phyloP scores from a whole-genome alignment of 2,113 vertebrate species.

The Peromyscus leucopus region DNA sequence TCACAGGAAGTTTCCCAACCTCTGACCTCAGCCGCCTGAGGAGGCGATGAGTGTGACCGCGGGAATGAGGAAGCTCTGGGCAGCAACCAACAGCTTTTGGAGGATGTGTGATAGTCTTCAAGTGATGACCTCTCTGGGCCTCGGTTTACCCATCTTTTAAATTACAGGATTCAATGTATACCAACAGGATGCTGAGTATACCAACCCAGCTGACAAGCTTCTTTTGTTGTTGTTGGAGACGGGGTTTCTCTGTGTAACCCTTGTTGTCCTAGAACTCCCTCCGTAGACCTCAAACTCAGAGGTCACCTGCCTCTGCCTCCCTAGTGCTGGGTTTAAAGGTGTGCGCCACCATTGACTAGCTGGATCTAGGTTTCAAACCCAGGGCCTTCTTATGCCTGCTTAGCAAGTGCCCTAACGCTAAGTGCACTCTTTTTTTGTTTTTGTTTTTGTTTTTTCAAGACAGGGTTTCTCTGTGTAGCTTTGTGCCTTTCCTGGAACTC shows the following conservation, averaged over 20 bases:
- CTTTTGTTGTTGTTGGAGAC: neutral
- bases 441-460: too few species aligned
- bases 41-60: accelerated
- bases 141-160: neutral
- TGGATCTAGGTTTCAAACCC: neutral
- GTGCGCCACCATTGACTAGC: neutral
- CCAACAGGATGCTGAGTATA: neutral
- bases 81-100: neutral
- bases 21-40: neutral
- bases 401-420: neutral
- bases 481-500: too few species aligned
- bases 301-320: neutral
- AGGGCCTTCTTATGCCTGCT: neutral
- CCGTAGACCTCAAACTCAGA: neutral
- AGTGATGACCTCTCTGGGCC: neutral
- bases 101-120: neutral
- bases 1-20: constrained; percentile 60
- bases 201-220: too few species aligned
- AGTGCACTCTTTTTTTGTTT: neutral
- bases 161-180: neutral
- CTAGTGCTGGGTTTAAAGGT: neutral
- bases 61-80: accelerated
- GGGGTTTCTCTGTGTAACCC: neutral
- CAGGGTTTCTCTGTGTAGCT: too few species aligned
- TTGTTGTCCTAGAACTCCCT: neutral